Conservation (phyloP, 2,888 invertebrate species). For the Luperina testacea region DNA sequence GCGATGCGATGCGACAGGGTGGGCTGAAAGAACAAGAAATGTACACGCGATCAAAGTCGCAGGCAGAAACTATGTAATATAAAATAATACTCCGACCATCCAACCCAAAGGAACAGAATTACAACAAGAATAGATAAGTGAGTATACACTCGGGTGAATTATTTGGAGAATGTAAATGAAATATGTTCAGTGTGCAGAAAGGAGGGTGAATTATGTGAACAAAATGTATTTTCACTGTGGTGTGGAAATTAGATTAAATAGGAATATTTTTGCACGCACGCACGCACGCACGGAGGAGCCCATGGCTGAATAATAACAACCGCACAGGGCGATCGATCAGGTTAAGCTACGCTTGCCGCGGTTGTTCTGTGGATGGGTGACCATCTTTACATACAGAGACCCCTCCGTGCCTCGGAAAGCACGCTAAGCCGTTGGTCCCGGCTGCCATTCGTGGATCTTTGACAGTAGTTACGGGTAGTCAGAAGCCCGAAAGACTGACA, state of each 20-base stretch:
- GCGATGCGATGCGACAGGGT: background rate
- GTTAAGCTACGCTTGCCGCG: no score
- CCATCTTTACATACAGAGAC: no score
- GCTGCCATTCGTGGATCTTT: no score
- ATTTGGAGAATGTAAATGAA: slow-evolving; percentile 57
- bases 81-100: slow-evolving; percentile 62
- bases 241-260: slow-evolving; percentile 16
- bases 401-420: no score
- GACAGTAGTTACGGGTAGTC: no score
- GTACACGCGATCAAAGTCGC: background rate
- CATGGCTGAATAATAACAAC: no score
- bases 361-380: no score
- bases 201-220: slow-evolving; percentile 40
- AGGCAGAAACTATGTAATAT: background rate
- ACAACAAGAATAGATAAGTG: slow-evolving; percentile 58
- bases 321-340: no score
- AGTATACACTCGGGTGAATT: slow-evolving; percentile 47
- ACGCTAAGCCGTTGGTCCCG: no score
- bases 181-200: slow-evolving; percentile 46
- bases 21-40: background rate
- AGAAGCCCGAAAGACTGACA: no score
- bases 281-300: no score
- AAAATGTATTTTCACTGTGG: slow-evolving; percentile 26
- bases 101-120: slow-evolving; percentile 50
- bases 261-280: slow-evolving; percentile 1